Percentiles rank a stretch among this genome's conserved stretches.
phyloP scores from a whole-genome alignment of 2,888 invertebrate species.

The Oxystoma pomonae region DNA sequence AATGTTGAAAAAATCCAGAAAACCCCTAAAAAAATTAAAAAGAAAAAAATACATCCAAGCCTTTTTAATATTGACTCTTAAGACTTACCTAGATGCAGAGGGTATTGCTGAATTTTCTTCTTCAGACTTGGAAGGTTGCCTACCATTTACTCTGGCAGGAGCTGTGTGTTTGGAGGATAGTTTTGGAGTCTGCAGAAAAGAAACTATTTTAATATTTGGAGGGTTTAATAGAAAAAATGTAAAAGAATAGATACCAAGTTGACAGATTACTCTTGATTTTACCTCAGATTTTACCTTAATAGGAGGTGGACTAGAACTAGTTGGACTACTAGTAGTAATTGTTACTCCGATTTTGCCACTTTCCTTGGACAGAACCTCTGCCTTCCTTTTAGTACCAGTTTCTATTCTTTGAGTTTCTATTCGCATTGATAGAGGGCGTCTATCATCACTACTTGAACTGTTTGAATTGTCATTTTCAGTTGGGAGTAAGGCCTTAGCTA shows the following conservation, averaged over 20 bases:
- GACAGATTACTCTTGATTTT: too few species aligned
- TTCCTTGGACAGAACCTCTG: slow-evolving; percentile 79
- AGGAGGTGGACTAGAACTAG: slow-evolving; percentile 50
- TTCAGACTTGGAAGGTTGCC: slow-evolving; percentile 14
- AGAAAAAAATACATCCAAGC: too few species aligned
- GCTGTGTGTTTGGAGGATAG: slow-evolving; percentile 24
- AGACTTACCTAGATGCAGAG: slow-evolving; percentile 29
- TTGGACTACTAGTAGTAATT: slow-evolving; percentile 68
- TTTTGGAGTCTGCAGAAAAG: slow-evolving; percentile 26
- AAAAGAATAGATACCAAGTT: background rate
- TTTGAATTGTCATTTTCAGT: slow-evolving; percentile 53
- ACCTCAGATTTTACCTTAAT: slow-evolving; percentile 44
- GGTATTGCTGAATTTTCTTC: slow-evolving; percentile 33
- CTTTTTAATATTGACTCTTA: too few species aligned
- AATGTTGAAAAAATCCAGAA: too few species aligned
- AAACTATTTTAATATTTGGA: too few species aligned
- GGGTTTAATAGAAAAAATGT: background rate
- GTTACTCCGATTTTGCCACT: slow-evolving; percentile 89
- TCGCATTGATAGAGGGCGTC: slow-evolving; percentile 48
- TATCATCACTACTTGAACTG: slow-evolving; percentile 58
- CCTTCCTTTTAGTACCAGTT: slow-evolving; percentile 65
- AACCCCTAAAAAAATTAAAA: too few species aligned
- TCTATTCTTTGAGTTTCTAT: slow-evolving; percentile 48
- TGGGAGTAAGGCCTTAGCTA: slow-evolving; percentile 29
- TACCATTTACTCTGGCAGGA: slow-evolving; percentile 13